Percentiles rank a stretch among this genome's conserved stretches.
Evolutionary conservation across 2,113 vertebrate species (phyloP).

Genomic region (Coptodon bakossiorum): DNA sequence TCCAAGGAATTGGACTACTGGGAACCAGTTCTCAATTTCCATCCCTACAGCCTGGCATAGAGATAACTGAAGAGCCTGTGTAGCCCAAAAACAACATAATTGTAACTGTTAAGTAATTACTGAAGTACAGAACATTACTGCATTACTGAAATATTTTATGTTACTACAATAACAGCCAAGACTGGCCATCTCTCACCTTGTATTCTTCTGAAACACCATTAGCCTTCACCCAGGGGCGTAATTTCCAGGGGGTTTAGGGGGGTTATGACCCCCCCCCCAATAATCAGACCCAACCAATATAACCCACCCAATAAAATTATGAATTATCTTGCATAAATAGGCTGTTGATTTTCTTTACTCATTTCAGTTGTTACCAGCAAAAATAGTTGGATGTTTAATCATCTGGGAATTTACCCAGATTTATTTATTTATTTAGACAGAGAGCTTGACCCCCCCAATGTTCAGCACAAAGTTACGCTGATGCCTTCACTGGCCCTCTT

Average conservation of each 20-base stretch:
- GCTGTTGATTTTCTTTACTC: no score
- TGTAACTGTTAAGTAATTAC: background rate
- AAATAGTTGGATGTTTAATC: no score
- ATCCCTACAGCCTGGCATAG: background rate
- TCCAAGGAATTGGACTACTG: background rate
- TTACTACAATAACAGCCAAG: background rate
- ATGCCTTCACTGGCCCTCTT: background rate
- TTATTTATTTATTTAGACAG: no score
- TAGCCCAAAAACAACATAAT: accelerated
- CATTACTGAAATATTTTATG: background rate
- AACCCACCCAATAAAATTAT: no score
- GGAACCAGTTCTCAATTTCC: background rate
- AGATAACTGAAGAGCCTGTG: background rate
- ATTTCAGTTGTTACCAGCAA: no score
- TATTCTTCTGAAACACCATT: background rate
- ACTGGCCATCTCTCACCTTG: background rate
- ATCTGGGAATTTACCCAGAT: no score
- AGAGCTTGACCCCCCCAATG: no score
- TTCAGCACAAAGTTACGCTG: no score
- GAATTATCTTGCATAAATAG: no score
- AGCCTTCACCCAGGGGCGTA: background rate
- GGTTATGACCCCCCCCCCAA: no score
- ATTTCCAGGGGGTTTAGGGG: no score
- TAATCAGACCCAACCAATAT: no score
- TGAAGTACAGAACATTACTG: background rate